A percentile compares a stretch with the other conserved stretches of the same genome.
Conservation (phyloP, 1,140 invertebrate genomes). For the Metopolophium dirhodum region DNA sequence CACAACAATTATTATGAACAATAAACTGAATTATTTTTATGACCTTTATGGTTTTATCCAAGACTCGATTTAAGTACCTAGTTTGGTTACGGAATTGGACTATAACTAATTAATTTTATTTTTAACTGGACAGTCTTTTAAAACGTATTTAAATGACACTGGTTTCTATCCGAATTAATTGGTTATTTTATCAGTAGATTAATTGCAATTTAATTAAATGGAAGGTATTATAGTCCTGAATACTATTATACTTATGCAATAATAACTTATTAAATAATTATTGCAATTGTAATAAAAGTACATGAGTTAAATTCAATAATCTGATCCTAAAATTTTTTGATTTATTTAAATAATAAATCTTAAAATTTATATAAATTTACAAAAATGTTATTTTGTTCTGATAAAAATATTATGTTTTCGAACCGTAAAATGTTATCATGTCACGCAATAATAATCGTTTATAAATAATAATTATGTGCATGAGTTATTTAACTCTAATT, state of each 20-base stretch:
- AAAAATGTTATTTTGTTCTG: not conserved
- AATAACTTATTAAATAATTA: not conserved
- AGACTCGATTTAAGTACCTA: not conserved
- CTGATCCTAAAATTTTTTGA: not conserved
- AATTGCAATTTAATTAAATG: not conserved
- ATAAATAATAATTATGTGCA: not conserved
- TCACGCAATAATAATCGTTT: accelerated
- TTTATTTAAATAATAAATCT: not conserved
- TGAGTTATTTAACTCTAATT: not conserved
- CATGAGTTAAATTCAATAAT: not conserved
- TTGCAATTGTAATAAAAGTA: not conserved
- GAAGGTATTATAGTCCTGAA: not conserved
- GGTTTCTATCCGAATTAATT: not conserved
- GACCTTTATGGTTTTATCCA: not conserved
- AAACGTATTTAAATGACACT: not conserved
- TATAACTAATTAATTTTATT: not conserved
- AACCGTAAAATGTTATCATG: not conserved
- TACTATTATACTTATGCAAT: not conserved
- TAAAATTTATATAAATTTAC: not conserved
- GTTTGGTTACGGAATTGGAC: not conserved
- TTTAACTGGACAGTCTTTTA: not conserved
- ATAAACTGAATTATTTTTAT: not conserved
- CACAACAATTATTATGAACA: not conserved
- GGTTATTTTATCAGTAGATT: not conserved
- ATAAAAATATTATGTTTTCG: not conserved